Evolutionary conservation across 2,888 invertebrate species (phyloP).

Genomic region (Sminthurides aquaticus): DNA sequence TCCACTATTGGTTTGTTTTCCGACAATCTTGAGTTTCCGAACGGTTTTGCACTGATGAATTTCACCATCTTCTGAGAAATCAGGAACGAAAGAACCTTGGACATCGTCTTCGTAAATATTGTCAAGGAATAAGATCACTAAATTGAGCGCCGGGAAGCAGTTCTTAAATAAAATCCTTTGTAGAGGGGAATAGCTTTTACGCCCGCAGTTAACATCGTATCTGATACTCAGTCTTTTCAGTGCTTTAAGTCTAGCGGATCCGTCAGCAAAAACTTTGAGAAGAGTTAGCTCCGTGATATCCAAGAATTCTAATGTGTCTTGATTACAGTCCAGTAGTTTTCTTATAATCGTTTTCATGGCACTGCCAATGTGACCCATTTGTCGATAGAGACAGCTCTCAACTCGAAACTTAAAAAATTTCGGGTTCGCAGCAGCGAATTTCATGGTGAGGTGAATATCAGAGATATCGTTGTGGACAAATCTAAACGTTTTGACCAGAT

Average conservation of each 20-base stretch:
- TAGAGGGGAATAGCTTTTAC: neutral
- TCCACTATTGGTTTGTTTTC: constrained; percentile 1
- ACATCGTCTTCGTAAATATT: neutral
- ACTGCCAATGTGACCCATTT: neutral
- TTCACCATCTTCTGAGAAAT: neutral
- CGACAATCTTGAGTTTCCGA: constrained; percentile 7
- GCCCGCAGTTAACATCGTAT: neutral
- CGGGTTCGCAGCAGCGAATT: neutral
- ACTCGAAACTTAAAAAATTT: neutral
- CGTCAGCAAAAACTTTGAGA: constrained; percentile 1
- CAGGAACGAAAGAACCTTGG: neutral
- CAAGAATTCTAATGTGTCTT: neutral
- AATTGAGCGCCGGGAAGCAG: constrained; percentile 4
- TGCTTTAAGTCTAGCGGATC: neutral
- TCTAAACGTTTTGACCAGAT: neutral
- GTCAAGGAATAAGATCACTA: constrained; percentile 3
- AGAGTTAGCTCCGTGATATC: constrained; percentile 2
- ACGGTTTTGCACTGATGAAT: neutral
- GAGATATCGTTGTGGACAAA: neutral
- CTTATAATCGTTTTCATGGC: neutral
- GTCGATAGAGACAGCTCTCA: neutral
- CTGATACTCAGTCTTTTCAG: constrained; percentile 4
- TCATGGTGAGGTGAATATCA: neutral
- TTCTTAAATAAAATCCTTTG: neutral
- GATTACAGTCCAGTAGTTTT: constrained; percentile 4